Conservation (phyloP, 2,113 vertebrate species). For the Atrichornis clamosus region DNA sequence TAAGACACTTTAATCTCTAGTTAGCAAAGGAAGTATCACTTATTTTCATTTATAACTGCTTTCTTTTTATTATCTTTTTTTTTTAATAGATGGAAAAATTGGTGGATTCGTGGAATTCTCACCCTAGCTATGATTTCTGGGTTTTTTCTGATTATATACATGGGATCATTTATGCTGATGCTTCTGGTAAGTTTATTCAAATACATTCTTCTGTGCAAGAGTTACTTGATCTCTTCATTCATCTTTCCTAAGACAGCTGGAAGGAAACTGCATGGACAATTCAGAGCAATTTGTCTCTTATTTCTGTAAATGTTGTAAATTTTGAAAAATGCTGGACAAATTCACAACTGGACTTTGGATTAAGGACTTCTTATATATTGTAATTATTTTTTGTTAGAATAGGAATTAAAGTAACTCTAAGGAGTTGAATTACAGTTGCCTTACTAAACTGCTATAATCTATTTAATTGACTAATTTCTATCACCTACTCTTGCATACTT, state of each 20-base stretch:
- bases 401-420: neutral
- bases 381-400: neutral
- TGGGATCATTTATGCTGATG: constrained; percentile 93
- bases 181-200: constrained; percentile 78
- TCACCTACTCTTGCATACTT: neutral
- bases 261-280: neutral
- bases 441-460: neutral
- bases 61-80: neutral
- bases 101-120: constrained; percentile 97
- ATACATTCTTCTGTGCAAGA: neutral
- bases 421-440: neutral
- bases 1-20: neutral
- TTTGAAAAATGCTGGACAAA: neutral
- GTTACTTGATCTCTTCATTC: neutral
- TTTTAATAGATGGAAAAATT: constrained; percentile 93
- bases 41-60: neutral
- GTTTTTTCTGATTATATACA: constrained; percentile 91
- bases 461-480: neutral
- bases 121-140: constrained; percentile 89
- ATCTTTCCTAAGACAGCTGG: neutral
- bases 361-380: neutral
- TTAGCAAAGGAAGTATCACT: neutral
- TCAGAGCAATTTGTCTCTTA: neutral
- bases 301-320: neutral
- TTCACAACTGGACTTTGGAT: neutral